Base-by-base conservation (phyloP, 37 sponge, comb jelly and placozoan species). In the Petrosia ficiformis region DNA sequence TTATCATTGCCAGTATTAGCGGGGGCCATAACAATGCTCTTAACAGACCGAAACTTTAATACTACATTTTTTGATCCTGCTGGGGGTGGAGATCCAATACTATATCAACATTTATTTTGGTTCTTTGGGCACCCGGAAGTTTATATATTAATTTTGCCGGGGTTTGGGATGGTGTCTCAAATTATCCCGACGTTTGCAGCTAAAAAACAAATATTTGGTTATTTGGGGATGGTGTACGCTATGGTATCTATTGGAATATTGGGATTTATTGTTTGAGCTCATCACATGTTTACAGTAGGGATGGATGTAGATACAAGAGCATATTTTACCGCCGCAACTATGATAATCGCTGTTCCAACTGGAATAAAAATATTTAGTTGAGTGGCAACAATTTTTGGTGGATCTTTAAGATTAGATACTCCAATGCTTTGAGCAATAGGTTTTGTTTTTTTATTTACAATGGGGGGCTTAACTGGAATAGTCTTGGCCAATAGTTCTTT, bases 111-210 rank as follows among this genome's bases (percentile, higher is more conserved):
- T 69, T 81, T 93, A 77, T 93, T 93, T 78, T 93, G 93, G 52
- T 90, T 93, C 60, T 93, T 93, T 81, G 93, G 93, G 82, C 93
- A 93, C 59, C 93, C 93, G 33, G 90, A 93, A 36, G 93, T 93
- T 59, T 93, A 93, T 85, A 77, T 88, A 33, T 81, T 93, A 81
- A 84, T 93, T 65, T 65, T 93, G 44, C 93, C 93, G 8, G 93
- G 86, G 25, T 93, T 93, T 85, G 93, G 93, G 28, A 93, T 93
- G 19, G 38, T 93, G 57, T 93, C 93, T 68, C 89, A 93, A 72
- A 85, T 93, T 44, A 77, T 93, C 3, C 86, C 90, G 1, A 73
- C 70, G 44, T 88, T 85, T 77, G 70, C 83, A 10, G 88, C 73
- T 61, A 93, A 93, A 84, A 84, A 88, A 73, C 86, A 85, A 81